A percentile compares a stretch with the other conserved stretches of the same genome.
These are phyloP conservation scores for Tachuris rubrigastra DNA, from an alignment of 2,113 vertebrate genomes.

Conservation along the genomic window DNA sequence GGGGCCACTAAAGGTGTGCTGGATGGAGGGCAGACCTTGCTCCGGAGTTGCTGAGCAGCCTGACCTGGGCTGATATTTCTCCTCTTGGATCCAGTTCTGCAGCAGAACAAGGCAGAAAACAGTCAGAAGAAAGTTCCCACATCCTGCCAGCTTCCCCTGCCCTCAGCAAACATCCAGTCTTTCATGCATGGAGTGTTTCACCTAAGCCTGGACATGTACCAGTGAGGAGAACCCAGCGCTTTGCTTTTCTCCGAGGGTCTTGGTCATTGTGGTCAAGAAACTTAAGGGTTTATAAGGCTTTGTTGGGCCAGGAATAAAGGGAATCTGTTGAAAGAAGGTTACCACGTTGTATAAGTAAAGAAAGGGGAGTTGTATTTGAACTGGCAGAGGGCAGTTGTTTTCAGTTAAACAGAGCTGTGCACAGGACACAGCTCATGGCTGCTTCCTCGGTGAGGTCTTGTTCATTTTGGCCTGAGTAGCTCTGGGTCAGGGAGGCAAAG, in stretches of 20 bases:
- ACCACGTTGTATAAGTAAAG: conserved; percentile 40
- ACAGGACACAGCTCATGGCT: conserved; percentile 15
- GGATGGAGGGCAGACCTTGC: neutral
- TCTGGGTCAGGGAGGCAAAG: neutral
- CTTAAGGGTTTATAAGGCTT: neutral
- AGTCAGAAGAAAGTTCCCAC: neutral
- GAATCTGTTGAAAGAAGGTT: conserved; percentile 40
- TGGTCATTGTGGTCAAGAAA: conserved; percentile 27
- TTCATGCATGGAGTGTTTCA: neutral
- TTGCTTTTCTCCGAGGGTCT: neutral
- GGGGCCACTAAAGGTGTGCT: neutral
- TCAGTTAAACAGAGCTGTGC: conserved; percentile 44
- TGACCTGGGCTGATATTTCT: neutral
- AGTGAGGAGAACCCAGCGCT: neutral
- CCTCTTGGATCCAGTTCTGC: neutral
- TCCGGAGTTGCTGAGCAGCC: neutral
- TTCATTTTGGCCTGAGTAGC: conserved; percentile 47
- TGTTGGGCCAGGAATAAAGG: conserved; percentile 15
- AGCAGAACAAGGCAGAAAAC: neutral
- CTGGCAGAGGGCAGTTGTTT: conserved; percentile 61
- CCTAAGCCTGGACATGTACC: neutral
- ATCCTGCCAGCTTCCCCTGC: neutral
- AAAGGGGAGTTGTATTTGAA: conserved; percentile 57
- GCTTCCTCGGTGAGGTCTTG: conserved; percentile 40
- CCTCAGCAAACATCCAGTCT: neutral